Percentiles rank a stretch among this genome's conserved stretches.
Evolutionary conservation across 2,113 vertebrate genomes (phyloP).

Genomic region (Urocynchramus pylzowi): DNA sequence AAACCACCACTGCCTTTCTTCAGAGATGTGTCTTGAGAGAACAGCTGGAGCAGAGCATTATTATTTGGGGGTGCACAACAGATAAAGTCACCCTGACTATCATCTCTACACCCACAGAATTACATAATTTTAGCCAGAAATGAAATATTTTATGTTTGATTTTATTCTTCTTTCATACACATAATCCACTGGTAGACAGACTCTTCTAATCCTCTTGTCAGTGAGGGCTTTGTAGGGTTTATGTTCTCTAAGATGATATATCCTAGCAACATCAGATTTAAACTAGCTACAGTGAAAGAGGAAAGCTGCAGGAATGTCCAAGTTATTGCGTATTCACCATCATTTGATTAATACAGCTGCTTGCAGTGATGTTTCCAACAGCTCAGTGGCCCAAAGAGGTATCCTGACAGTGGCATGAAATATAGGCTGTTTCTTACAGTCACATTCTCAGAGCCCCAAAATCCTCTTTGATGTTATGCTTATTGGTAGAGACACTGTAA

Average conservation of each 20-base stretch:
- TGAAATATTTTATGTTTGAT: background rate
- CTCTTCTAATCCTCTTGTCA: slow-evolving; percentile 42
- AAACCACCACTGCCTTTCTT: background rate
- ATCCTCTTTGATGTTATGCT: background rate
- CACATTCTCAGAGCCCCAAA: background rate
- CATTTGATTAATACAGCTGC: background rate
- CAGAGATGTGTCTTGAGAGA: background rate
- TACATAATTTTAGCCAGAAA: background rate
- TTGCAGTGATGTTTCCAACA: background rate
- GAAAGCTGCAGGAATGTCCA: background rate
- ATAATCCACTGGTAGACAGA: slow-evolving; percentile 7
- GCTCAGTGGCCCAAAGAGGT: background rate
- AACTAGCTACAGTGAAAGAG: background rate
- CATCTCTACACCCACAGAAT: background rate
- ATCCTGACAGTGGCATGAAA: background rate
- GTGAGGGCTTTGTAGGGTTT: slow-evolving; percentile 13
- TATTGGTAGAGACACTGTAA: background rate
- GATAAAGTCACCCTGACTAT: background rate
- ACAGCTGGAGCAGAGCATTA: background rate
- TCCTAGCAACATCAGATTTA: slow-evolving; percentile 58
- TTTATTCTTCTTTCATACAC: background rate
- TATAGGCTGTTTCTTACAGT: background rate
- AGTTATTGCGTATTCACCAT: background rate
- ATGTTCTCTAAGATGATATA: slow-evolving; percentile 25
- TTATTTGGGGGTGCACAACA: background rate